Conservation (phyloP, 1,140 invertebrate genomes). For the Drosophila sp. region DNA sequence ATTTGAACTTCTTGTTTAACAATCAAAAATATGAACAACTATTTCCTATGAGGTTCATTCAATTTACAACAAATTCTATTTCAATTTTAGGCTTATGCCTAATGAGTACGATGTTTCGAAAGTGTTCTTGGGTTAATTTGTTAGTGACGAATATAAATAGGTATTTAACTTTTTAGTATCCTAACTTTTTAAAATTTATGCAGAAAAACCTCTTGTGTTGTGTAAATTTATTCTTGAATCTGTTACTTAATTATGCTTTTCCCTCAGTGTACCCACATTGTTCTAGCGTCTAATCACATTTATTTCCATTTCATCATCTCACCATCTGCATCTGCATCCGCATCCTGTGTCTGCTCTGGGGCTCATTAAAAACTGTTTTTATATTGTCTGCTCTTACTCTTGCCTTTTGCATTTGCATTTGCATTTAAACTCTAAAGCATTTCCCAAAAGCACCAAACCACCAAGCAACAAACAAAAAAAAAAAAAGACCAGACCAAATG, state of each 20-base stretch:
- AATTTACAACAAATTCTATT: too few relatives aligned
- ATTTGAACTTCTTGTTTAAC: too few relatives aligned
- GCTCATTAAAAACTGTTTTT: conserved; percentile 56
- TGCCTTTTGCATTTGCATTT: conserved; percentile 26
- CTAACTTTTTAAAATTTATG: too few relatives aligned
- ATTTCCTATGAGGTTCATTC: too few relatives aligned
- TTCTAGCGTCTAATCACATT: conserved; percentile 6
- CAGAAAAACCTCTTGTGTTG: not conserved
- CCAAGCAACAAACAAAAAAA: not conserved
- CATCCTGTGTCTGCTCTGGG: conserved; percentile 34
- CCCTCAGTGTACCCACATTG: not conserved
- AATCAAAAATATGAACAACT: too few relatives aligned
- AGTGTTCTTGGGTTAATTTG: too few relatives aligned
- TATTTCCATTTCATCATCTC: conserved; percentile 8
- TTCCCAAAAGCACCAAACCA: not conserved
- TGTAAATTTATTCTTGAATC: not conserved
- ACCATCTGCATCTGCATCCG: conserved; percentile 32
- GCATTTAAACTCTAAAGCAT: conserved; percentile 26
- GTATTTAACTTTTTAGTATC: too few relatives aligned
- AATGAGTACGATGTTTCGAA: too few relatives aligned
- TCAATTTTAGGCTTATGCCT: too few relatives aligned
- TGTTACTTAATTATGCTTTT: not conserved
- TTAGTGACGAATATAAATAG: too few relatives aligned
- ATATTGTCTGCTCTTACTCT: conserved; percentile 41
- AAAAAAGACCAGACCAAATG: not conserved